phyloP scores from a whole-genome alignment of 1,140 invertebrate genomes.

The Solenopsis fugax region DNA sequence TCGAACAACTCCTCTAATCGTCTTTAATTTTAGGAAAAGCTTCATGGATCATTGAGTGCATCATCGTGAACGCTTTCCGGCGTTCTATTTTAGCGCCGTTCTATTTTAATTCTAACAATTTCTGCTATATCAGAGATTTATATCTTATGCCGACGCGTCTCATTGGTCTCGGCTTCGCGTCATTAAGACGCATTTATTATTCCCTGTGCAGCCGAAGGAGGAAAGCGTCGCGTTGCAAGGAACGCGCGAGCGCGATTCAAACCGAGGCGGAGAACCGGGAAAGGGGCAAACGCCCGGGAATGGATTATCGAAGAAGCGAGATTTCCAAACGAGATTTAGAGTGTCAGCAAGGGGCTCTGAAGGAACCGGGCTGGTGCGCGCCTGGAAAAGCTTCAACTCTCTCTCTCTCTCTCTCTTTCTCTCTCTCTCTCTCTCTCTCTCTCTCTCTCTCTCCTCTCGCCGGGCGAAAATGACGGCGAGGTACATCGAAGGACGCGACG shows the following conservation, averaged over 20 bases:
- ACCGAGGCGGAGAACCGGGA: neutral
- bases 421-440: no score
- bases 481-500: constrained; percentile 51
- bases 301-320: constrained; percentile 64
- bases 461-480: constrained; percentile 51
- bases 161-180: constrained; percentile 51
- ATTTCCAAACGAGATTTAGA: constrained; percentile 65
- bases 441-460: neutral
- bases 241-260: constrained; percentile 33
- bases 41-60: constrained; percentile 16
- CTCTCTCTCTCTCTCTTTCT: no score
- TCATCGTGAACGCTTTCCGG: neutral
- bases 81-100: neutral
- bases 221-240: constrained; percentile 7
- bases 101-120: constrained; percentile 20
- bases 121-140: constrained; percentile 9
- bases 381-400: constrained; percentile 55
- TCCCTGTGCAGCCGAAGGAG: constrained; percentile 22
- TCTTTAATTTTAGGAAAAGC: neutral
- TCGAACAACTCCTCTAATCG: neutral
- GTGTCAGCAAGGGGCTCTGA: constrained; percentile 52
- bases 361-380: constrained; percentile 35
- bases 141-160: constrained; percentile 35
- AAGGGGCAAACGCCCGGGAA: constrained; percentile 44
- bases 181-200: constrained; percentile 65